Evolutionary conservation across 2,797 vertebrate species (phyloP), one percentile per base, ranked within the genome.

Genomic region (Lemur catta): DNA sequence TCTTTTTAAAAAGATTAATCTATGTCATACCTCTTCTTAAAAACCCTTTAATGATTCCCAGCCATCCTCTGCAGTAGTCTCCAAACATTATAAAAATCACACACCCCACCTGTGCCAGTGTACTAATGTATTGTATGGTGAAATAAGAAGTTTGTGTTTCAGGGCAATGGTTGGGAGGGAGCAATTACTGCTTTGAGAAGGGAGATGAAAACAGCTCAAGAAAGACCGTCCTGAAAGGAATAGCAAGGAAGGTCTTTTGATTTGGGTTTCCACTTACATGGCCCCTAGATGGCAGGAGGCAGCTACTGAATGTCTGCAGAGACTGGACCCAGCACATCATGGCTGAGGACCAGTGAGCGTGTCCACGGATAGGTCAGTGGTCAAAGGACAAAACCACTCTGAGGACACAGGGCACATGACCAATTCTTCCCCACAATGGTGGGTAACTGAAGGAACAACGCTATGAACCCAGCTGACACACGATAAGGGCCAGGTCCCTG

Each of bases 61-160:
- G 35, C 15, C 33, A 26, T 65, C 28, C 78, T 46, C 30, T 24
- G n/a, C 30, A 57, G 35, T 48, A 41, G n/a, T 79, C 65, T 55
- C 52, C 63, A 69, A 57, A 50, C 17, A 28, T 50, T 59, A 38
- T 11, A 57, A 86, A 76, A 75, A 61, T 43, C 50, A 76, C 2
- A 17, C 3, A 9, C 2, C n/a, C 76, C 22, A 30, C 26, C 69
- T 38, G 24, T n/a, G 30, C 28, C 15, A 4, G 14, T 3, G 20
- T 14, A 52, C 9, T 26, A 18, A 38, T 69, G 6, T 2, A 18
- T 0, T 6, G 4, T 17, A 43, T 7, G 81, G n/a, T 7, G 5
- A 67, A 95, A 91, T 22, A 38, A 55, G 89, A 84, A n/a, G 22
- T 3, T 59, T 93, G 17, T 41, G 72, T 50, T 78, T 96, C 48